phyloP scores from a whole-genome alignment of 2,888 invertebrate genomes.

The Platypus cylindrus region DNA sequence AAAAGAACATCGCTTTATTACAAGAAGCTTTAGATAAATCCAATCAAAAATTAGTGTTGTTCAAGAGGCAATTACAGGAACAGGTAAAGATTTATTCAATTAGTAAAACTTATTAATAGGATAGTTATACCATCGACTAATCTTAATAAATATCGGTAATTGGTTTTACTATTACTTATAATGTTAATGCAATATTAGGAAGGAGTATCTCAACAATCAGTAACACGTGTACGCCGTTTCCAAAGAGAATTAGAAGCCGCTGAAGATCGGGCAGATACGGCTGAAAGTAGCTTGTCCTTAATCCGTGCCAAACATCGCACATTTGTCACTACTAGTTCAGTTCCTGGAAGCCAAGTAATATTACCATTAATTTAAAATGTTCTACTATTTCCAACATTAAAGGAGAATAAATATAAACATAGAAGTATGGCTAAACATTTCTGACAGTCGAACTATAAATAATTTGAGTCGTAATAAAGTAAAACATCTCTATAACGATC shows the following conservation, averaged over 20 bases:
- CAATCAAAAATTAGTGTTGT: slow-evolving; percentile 77
- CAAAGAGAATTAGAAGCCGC: slow-evolving; percentile 96
- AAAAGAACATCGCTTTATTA: slow-evolving; percentile 85
- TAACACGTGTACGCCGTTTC: slow-evolving; percentile 94
- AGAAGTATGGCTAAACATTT: too few relatives aligned
- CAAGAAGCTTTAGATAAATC: slow-evolving; percentile 84
- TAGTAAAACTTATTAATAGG: too few relatives aligned
- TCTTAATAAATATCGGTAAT: too few relatives aligned
- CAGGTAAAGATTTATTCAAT: slow-evolving; percentile 46
- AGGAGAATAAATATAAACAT: too few relatives aligned
- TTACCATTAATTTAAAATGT: too few relatives aligned
- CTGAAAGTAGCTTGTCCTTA: slow-evolving; percentile 86
- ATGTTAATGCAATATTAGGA: slow-evolving; percentile 46
- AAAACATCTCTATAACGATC: too few relatives aligned
- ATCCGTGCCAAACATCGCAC: slow-evolving; percentile 98
- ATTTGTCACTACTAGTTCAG: slow-evolving; percentile 87
- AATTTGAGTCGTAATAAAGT: too few relatives aligned
- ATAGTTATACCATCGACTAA: too few relatives aligned
- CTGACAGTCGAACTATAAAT: too few relatives aligned
- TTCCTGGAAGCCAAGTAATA: slow-evolving; percentile 71
- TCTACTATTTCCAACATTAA: slow-evolving; percentile 1
- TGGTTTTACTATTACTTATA: background rate
- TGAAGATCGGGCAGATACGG: slow-evolving; percentile 90
- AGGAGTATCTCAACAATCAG: slow-evolving; percentile 82
- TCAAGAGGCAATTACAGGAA: slow-evolving; percentile 92